These are phyloP conservation scores for Polypedilum pembai DNA, from an alignment of 1,140 invertebrate species.

Conservation along the genomic window DNA sequence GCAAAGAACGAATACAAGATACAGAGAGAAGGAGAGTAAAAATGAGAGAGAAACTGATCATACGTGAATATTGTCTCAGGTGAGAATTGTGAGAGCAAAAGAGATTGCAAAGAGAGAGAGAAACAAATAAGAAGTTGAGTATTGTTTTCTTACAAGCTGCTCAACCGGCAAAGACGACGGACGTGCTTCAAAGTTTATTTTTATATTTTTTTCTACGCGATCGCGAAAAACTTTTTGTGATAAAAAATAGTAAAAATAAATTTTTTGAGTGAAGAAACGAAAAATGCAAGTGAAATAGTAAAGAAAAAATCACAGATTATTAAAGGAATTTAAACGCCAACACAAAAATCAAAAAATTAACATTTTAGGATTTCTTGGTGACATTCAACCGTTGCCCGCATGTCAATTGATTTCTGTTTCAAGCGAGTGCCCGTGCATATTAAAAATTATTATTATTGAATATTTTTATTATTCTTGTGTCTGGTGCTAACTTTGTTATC, in stretches of 20 bases:
- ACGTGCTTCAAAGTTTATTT: not conserved
- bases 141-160: not conserved
- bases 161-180: conserved; percentile 20
- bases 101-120: not conserved
- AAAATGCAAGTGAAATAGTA: no score
- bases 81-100: not conserved
- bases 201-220: not conserved
- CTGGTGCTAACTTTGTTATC: not conserved
- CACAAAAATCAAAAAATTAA: not conserved
- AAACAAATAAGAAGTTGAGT: not conserved
- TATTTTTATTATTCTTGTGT: not conserved
- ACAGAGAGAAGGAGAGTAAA: not conserved
- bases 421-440: conserved; percentile 1
- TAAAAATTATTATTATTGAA: conserved; percentile 1
- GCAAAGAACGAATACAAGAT: not conserved
- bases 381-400: not conserved
- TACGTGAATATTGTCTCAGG: not conserved
- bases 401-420: not conserved
- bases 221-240: no score
- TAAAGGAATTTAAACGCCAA: not conserved
- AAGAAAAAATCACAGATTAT: not conserved
- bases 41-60: conserved; percentile 14
- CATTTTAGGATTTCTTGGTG: not conserved
- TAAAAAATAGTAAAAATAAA: no score
- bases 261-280: no score